Conservation (phyloP, 2,113 vertebrate species). For the Vulpes vulpes region DNA sequence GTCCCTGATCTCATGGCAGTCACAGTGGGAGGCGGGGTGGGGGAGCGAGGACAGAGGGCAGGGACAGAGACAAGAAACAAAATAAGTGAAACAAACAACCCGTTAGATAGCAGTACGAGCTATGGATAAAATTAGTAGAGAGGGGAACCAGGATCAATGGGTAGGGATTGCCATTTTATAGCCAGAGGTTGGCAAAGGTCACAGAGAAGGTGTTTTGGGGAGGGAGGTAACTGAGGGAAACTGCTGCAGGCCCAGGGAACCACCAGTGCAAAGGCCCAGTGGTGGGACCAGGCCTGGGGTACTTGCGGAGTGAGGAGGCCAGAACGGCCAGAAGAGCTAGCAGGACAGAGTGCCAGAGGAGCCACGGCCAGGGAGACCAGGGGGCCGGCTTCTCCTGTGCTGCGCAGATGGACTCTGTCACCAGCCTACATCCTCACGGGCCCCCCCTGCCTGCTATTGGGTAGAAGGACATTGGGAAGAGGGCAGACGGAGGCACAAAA, state of each 20-base stretch:
- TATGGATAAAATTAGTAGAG: neutral
- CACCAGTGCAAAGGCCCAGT: neutral
- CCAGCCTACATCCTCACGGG: accelerated
- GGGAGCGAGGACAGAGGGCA: too few relatives aligned
- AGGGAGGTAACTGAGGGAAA: neutral
- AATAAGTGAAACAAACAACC: neutral
- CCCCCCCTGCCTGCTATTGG: neutral
- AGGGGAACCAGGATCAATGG: neutral
- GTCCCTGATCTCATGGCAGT: neutral
- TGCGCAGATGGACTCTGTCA: accelerated
- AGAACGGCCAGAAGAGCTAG: too few relatives aligned
- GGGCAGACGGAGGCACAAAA: too few relatives aligned
- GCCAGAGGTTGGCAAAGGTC: neutral
- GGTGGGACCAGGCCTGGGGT: neutral
- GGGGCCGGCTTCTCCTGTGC: neutral
- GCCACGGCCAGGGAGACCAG: accelerated
- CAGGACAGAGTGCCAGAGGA: accelerated
- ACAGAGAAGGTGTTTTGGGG: neutral
- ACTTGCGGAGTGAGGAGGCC: neutral
- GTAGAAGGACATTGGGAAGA: neutral
- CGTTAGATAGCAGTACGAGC: neutral
- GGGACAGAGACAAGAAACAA: neutral
- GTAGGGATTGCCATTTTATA: neutral
- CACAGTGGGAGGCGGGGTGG: accelerated
- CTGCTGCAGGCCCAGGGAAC: neutral